Conservation (phyloP, 2,888 invertebrate genomes). For the Tethea ocularis region DNA sequence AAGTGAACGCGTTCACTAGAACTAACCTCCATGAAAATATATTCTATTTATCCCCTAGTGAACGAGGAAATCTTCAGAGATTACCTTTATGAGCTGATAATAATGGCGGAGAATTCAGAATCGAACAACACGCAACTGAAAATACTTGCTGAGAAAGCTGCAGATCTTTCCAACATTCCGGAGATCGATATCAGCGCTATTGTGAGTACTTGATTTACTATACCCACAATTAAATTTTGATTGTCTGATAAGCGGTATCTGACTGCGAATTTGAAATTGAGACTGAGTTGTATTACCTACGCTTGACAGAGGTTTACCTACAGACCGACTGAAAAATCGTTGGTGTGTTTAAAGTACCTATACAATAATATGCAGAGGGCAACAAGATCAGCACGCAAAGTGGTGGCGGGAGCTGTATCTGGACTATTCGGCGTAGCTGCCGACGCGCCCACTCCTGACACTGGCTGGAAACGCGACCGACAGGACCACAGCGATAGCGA, state of each 20-base stretch:
- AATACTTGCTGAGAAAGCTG: constrained; percentile 85
- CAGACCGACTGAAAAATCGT: too few relatives aligned
- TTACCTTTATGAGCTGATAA: constrained; percentile 86
- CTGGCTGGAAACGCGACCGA: constrained; percentile 70
- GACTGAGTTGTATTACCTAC: too few relatives aligned
- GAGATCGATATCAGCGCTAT: constrained; percentile 65
- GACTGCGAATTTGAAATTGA: too few relatives aligned
- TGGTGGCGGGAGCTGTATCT: constrained; percentile 73
- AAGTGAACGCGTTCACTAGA: too few relatives aligned
- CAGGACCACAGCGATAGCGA: constrained; percentile 86
- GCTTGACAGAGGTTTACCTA: too few relatives aligned
- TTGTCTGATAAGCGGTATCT: too few relatives aligned
- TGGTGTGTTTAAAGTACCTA: too few relatives aligned
- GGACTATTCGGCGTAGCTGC: constrained; percentile 76
- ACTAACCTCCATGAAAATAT: too few relatives aligned
- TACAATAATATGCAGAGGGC: constrained; percentile 43
- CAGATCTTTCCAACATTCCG: constrained; percentile 82
- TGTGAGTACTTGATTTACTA: constrained; percentile 47
- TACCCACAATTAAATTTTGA: too few relatives aligned
- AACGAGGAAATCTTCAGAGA: constrained; percentile 74
- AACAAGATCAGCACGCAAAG: constrained; percentile 65
- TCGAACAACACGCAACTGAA: constrained; percentile 75
- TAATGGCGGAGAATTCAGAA: constrained; percentile 76
- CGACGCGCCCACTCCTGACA: constrained; percentile 70
- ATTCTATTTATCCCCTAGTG: neutral